These are phyloP conservation scores for Drosophila ananassae DNA, from an alignment of 1,140 invertebrate genomes.

Conservation along the genomic window DNA sequence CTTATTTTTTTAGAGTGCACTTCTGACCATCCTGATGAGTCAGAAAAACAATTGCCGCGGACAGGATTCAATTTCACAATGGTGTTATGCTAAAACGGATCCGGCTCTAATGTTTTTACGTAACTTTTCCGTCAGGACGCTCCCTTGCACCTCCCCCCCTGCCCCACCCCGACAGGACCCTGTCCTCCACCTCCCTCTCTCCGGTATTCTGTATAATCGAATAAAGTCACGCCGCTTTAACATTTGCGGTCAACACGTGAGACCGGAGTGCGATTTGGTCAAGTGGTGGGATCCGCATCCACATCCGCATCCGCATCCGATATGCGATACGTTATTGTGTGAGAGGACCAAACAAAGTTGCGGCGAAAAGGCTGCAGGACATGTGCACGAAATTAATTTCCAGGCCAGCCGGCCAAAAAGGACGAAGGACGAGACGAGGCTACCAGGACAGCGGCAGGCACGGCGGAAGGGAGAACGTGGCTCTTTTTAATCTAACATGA, in stretches of 20 bases:
- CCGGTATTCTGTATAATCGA: constrained; percentile 53
- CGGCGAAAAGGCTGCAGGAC: constrained; percentile 69
- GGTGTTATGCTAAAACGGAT: constrained; percentile 57
- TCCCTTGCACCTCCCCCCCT: not conserved
- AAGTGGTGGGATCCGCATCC: constrained; percentile 21
- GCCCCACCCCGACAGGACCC: not conserved
- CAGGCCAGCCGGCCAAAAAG: constrained; percentile 46
- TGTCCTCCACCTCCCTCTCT: not conserved
- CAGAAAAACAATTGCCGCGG: constrained; percentile 7
- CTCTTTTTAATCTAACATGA: constrained; percentile 77
- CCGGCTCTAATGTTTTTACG: constrained; percentile 62
- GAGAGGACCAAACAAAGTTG: constrained; percentile 54
- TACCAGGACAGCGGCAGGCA: not conserved
- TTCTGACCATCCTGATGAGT: not conserved
- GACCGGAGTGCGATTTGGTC: constrained; percentile 21
- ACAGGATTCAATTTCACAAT: constrained; percentile 71
- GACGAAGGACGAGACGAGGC: constrained; percentile 34
- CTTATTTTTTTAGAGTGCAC: no score
- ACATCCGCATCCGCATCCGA: constrained; percentile 13
- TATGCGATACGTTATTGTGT: constrained; percentile 7
- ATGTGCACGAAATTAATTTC: constrained; percentile 78
- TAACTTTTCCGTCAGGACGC: constrained; percentile 44
- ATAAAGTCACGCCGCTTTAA: constrained; percentile 78
- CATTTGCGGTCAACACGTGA: constrained; percentile 63
- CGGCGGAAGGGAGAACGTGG: constrained; percentile 12